Conservation (phyloP, 2,888 invertebrate genomes). For the Miltochrista miniata region DNA sequence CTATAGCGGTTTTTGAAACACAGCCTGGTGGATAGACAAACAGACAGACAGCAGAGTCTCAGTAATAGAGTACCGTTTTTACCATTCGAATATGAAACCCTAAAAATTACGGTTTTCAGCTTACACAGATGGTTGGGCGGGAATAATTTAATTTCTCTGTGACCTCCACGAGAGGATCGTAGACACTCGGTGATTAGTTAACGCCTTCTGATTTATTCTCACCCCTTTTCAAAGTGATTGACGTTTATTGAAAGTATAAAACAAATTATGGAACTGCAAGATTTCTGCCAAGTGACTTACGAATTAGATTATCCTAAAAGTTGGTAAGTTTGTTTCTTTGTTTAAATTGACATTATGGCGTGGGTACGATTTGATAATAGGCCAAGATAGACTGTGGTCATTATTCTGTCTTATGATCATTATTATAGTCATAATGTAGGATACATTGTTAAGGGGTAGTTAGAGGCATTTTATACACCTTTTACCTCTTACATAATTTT, state of each 20-base stretch:
- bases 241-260: slow-evolving; percentile 34
- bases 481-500: too few species aligned
- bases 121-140: slow-evolving; percentile 27
- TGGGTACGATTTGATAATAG: background rate
- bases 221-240: slow-evolving; percentile 32
- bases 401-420: too few species aligned
- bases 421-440: too few species aligned
- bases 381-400: background rate
- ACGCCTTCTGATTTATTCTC: slow-evolving; percentile 30
- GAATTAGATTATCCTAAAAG: background rate
- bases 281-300: slow-evolving; percentile 5
- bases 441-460: too few species aligned
- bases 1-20: too few species aligned
- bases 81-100: too few species aligned
- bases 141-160: slow-evolving; percentile 36
- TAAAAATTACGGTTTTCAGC: slow-evolving; percentile 3
- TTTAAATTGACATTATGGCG: background rate
- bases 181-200: slow-evolving; percentile 33
- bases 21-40: too few species aligned
- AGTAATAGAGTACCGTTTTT: too few species aligned
- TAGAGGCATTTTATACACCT: too few species aligned
- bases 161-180: slow-evolving; percentile 7
- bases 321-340: background rate
- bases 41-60: too few species aligned
- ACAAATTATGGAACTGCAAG: slow-evolving; percentile 23